Evolutionary conservation across 2,888 invertebrate species (phyloP).

Genomic region (Autographa gamma): DNA sequence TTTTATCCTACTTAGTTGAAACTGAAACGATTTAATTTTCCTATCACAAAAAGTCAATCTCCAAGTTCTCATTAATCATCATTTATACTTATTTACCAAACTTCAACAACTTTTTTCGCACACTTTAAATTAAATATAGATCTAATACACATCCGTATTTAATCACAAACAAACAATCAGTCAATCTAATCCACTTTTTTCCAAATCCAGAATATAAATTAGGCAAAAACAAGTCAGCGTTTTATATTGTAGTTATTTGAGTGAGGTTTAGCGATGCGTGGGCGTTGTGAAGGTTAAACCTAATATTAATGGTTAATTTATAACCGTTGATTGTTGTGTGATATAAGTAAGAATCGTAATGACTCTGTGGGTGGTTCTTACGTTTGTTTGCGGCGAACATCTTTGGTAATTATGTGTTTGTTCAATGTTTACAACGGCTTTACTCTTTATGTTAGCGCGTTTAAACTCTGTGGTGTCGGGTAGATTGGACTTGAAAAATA

Average conservation of each 20-base stretch:
- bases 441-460: background rate
- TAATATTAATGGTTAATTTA: conserved; percentile 16
- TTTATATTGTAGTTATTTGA: conserved; percentile 1
- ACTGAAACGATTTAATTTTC: no score
- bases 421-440: background rate
- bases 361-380: conserved; percentile 5
- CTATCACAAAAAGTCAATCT: no score
- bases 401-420: background rate
- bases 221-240: conserved; percentile 1
- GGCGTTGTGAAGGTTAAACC: conserved; percentile 23
- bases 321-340: background rate
- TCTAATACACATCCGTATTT: conserved; percentile 2
- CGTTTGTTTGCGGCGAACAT: background rate
- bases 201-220: conserved; percentile 8
- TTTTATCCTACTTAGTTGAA: no score
- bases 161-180: conserved; percentile 1
- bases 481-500: background rate
- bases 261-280: conserved; percentile 16
- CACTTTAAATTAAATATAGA: background rate
- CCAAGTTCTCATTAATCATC: background rate
- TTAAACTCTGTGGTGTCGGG: background rate
- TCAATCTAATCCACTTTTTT: conserved; percentile 4
- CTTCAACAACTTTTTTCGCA: background rate
- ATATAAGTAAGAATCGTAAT: conserved; percentile 5
- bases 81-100: background rate